Evolutionary conservation across 92 coral and sea anemone genomes (phyloP).

Genomic region (Siderastrea siderea): DNA sequence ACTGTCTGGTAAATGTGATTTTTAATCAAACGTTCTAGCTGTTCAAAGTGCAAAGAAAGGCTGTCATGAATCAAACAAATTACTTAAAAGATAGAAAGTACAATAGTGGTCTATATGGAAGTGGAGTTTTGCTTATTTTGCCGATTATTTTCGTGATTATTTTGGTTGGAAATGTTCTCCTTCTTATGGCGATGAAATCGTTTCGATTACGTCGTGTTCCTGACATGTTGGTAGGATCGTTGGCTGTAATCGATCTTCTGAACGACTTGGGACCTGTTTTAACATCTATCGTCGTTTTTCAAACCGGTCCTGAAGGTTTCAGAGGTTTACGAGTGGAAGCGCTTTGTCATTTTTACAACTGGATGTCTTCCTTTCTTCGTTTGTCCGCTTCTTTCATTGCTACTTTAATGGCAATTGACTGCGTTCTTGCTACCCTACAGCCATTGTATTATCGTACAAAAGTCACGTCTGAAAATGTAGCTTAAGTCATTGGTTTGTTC

Average conservation of each 20-base stretch:
- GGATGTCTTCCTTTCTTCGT: constrained; percentile 66
- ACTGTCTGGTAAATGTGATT: too few relatives aligned
- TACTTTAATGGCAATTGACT: constrained; percentile 57
- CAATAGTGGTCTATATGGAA: not conserved
- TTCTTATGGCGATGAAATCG: constrained; percentile 41
- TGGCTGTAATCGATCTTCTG: constrained; percentile 53
- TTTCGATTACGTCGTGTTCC: constrained; percentile 65
- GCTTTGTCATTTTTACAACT: constrained; percentile 65
- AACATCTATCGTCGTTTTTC: constrained; percentile 37
- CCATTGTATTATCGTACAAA: constrained; percentile 66
- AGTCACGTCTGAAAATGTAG: constrained; percentile 29
- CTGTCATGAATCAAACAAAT: constrained; percentile 3
- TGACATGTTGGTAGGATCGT: constrained; percentile 58
- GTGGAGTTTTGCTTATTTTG: constrained; percentile 29
- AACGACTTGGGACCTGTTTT: constrained; percentile 62
- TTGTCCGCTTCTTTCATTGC: constrained; percentile 60
- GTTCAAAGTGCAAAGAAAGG: not conserved
- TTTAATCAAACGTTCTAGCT: not conserved
- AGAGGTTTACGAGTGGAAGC: constrained; percentile 4
- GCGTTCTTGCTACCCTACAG: constrained; percentile 37
- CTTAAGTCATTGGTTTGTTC: constrained; percentile 16
- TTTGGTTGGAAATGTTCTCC: constrained; percentile 56
- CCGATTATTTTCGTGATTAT: constrained; percentile 53
- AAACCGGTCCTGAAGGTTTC: constrained; percentile 43
- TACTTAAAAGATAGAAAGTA: not conserved